A percentile compares a stretch with the other conserved stretches of the same genome.
Evolutionary conservation across 2,888 invertebrate genomes (phyloP).

Genomic region (Metopia argyrocephala): DNA sequence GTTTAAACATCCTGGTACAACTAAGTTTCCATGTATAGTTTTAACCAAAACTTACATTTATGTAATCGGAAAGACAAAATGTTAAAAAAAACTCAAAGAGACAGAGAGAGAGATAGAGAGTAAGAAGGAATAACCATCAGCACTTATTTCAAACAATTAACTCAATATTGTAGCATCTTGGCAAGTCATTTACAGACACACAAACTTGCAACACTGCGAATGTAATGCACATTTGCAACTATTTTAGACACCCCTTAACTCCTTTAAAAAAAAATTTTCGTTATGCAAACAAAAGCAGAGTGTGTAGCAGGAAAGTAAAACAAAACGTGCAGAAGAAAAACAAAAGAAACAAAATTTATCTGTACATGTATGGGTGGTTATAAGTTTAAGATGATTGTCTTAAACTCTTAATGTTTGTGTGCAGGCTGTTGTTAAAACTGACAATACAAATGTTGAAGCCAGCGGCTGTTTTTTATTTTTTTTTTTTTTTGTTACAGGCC

Average conservation of each 20-base stretch:
- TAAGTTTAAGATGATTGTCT: slow-evolving; percentile 8
- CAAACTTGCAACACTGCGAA: too few relatives aligned
- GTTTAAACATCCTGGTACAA: too few relatives aligned
- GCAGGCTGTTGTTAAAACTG: neutral
- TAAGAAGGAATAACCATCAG: slow-evolving; percentile 32
- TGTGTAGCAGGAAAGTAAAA: too few relatives aligned
- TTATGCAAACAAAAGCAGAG: neutral
- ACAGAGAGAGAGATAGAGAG: neutral
- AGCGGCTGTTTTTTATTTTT: neutral
- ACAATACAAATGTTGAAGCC: neutral
- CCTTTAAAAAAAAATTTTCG: neutral
- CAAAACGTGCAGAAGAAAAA: neutral
- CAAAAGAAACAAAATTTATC: neutral
- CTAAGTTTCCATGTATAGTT: too few relatives aligned
- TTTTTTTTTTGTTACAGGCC: neutral
- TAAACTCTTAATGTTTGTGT: too few relatives aligned
- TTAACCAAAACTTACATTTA: too few relatives aligned
- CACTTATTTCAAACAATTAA: slow-evolving; percentile 63
- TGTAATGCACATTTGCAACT: neutral
- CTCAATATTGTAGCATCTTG: slow-evolving; percentile 52
- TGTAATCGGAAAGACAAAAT: too few relatives aligned
- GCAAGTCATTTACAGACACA: too few relatives aligned
- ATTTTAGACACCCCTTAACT: too few relatives aligned
- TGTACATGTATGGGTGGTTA: neutral
- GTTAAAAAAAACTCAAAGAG: too few relatives aligned